These are phyloP conservation scores for Anoplolepis gracilipes DNA, from an alignment of 1,140 invertebrate genomes.

Conservation along the genomic window DNA sequence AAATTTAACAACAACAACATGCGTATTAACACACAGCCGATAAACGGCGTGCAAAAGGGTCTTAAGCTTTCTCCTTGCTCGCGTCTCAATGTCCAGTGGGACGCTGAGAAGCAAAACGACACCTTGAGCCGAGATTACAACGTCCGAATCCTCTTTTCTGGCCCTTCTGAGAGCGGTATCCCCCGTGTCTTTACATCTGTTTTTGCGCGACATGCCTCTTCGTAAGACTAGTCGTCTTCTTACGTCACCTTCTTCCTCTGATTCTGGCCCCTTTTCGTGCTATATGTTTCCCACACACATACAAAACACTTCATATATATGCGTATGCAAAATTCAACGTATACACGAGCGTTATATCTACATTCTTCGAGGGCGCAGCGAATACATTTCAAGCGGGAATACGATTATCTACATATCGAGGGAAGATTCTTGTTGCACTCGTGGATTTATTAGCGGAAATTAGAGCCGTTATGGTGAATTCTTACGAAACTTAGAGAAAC, in stretches of 20 bases:
- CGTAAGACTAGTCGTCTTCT: constrained; percentile 67
- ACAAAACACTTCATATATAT: constrained; percentile 24
- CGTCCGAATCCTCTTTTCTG: constrained; percentile 81
- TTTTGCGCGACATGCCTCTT: constrained; percentile 54
- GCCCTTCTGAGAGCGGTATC: constrained; percentile 32
- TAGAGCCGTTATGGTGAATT: constrained; percentile 74
- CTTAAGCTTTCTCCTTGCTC: constrained; percentile 61
- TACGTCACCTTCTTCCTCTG: constrained; percentile 48
- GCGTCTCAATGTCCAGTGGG: constrained; percentile 76
- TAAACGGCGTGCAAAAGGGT: constrained; percentile 6
- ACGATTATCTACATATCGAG: constrained; percentile 78
- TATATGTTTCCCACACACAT: constrained; percentile 54
- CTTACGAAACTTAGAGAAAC: constrained; percentile 67
- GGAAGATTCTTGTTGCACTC: constrained; percentile 77
- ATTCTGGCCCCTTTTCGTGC: not conserved
- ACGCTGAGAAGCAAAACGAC: constrained; percentile 69
- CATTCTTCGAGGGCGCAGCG: constrained; percentile 66
- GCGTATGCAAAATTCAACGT: constrained; percentile 45
- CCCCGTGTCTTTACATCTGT: constrained; percentile 68
- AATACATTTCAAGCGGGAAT: constrained; percentile 84
- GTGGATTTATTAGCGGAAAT: constrained; percentile 84
- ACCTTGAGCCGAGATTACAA: constrained; percentile 80
- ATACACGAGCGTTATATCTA: constrained; percentile 48
- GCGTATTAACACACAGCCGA: not conserved
- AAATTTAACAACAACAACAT: not conserved